These are phyloP conservation scores for Percopsis omiscomaycus DNA, from an alignment of 2,797 vertebrate species.

Conservation along the genomic window DNA sequence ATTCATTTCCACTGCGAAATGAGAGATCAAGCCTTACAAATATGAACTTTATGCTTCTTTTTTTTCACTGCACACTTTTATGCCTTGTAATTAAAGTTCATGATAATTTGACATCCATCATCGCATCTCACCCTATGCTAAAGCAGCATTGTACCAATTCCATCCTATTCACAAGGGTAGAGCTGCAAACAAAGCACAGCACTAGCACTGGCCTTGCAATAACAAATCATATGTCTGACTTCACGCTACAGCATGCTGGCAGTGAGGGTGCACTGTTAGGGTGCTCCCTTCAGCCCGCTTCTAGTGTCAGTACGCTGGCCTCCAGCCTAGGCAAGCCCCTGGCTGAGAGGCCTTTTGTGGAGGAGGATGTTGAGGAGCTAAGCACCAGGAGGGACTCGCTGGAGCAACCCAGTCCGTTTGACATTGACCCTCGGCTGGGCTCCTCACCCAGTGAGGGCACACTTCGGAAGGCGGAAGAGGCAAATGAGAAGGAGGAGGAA, in stretches of 20 bases:
- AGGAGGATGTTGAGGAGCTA: slow-evolving; percentile 63
- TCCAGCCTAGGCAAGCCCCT: slow-evolving; percentile 60
- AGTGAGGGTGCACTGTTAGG: slow-evolving; percentile 84
- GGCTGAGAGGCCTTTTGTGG: slow-evolving; percentile 54
- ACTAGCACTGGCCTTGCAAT: slow-evolving; percentile 54
- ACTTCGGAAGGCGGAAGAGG: slow-evolving; percentile 51
- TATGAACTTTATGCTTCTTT: background rate
- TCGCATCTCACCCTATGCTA: slow-evolving; percentile 51
- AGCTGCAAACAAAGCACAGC: slow-evolving; percentile 44
- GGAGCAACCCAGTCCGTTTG: slow-evolving; percentile 71
- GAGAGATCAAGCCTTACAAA: slow-evolving; percentile 29
- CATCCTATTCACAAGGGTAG: slow-evolving; percentile 46
- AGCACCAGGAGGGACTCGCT: slow-evolving; percentile 64
- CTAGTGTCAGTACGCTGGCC: slow-evolving; percentile 67
- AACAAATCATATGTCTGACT: slow-evolving; percentile 78
- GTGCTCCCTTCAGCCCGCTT: slow-evolving; percentile 63
- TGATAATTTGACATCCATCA: slow-evolving; percentile 22
- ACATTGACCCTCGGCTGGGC: slow-evolving; percentile 62
- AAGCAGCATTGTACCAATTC: slow-evolving; percentile 44
- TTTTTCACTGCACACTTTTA: slow-evolving; percentile 7
- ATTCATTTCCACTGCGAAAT: slow-evolving; percentile 29
- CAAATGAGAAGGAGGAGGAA: slow-evolving; percentile 70
- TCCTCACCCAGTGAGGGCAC: slow-evolving; percentile 58
- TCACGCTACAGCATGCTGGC: slow-evolving; percentile 83
- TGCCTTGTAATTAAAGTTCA: background rate